A percentile compares a stretch with the other conserved stretches of the same genome.
Evolutionary conservation across 2,797 vertebrate genomes (phyloP).

Genomic region (Monodelphis domestica): DNA sequence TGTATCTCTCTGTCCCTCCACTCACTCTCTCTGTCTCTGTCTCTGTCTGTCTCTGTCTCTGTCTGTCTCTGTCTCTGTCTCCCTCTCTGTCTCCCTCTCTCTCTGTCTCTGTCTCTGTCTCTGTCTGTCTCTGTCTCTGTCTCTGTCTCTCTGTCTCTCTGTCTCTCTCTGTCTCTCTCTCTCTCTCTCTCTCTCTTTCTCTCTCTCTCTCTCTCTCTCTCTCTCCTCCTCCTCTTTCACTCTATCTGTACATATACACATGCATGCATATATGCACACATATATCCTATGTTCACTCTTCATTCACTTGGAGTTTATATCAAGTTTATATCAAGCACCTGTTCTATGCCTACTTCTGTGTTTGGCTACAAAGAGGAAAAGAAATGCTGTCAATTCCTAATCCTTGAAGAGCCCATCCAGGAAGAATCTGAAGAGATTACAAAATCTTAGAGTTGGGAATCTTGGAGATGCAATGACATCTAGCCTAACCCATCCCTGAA

Average conservation of each 20-base stretch:
- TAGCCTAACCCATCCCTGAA: background rate
- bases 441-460: too few relatives aligned
- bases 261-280: too few relatives aligned
- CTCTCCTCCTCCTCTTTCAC: background rate
- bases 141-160: background rate
- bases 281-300: background rate
- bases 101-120: conserved; percentile 33
- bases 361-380: background rate
- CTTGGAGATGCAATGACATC: background rate
- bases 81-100: background rate
- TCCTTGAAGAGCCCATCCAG: background rate
- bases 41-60: too few relatives aligned
- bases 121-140: background rate
- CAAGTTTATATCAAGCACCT: background rate
- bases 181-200: background rate
- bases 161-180: background rate
- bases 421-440: background rate
- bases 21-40: conserved; percentile 42
- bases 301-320: background rate
- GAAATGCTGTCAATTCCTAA: background rate
- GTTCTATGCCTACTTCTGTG: background rate
- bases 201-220: background rate
- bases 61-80: background rate
- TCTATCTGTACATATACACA: background rate
- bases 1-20: background rate